Conservation (phyloP, 2,797 vertebrate species). For the Odontamblyopus rebecca region DNA sequence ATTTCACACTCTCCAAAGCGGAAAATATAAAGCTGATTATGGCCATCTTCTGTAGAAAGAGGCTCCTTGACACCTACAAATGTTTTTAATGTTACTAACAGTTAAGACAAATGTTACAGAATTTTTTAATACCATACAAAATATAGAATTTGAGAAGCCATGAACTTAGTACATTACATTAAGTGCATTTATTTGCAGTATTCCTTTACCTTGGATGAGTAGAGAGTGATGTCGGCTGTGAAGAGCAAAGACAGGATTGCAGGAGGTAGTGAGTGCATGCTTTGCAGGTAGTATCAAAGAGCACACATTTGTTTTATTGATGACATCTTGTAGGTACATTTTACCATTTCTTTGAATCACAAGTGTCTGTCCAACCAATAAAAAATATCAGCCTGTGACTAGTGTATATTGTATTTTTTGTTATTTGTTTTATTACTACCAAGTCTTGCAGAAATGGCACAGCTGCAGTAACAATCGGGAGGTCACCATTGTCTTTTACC, state of each 20-base stretch:
- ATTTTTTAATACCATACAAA: not conserved
- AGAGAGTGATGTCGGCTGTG: slow-evolving; percentile 41
- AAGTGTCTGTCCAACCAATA: slow-evolving; percentile 45
- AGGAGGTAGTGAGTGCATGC: slow-evolving; percentile 50
- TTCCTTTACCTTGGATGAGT: slow-evolving; percentile 58
- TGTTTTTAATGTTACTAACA: slow-evolving; percentile 8
- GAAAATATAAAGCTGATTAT: slow-evolving; percentile 59
- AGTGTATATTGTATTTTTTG: not conserved
- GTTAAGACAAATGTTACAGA: not conserved
- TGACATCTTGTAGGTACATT: slow-evolving; percentile 56
- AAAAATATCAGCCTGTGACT: not conserved
- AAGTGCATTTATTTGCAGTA: not conserved
- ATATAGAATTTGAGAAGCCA: not conserved
- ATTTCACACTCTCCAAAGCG: slow-evolving; percentile 44
- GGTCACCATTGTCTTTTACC: slow-evolving; percentile 39
- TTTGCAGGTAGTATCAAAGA: slow-evolving; percentile 42
- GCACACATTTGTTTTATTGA: slow-evolving; percentile 50
- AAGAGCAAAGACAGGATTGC: slow-evolving; percentile 58
- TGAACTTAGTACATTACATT: not conserved
- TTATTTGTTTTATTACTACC: slow-evolving; percentile 40
- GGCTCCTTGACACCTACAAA: slow-evolving; percentile 49
- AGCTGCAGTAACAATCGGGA: slow-evolving; percentile 29
- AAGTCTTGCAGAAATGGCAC: slow-evolving; percentile 55
- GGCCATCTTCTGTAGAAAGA: slow-evolving; percentile 12
- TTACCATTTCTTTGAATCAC: slow-evolving; percentile 64